A percentile compares a stretch with the other conserved stretches of the same genome.
phyloP scores from a whole-genome alignment of 2,113 vertebrate genomes.

The Riparia riparia region DNA sequence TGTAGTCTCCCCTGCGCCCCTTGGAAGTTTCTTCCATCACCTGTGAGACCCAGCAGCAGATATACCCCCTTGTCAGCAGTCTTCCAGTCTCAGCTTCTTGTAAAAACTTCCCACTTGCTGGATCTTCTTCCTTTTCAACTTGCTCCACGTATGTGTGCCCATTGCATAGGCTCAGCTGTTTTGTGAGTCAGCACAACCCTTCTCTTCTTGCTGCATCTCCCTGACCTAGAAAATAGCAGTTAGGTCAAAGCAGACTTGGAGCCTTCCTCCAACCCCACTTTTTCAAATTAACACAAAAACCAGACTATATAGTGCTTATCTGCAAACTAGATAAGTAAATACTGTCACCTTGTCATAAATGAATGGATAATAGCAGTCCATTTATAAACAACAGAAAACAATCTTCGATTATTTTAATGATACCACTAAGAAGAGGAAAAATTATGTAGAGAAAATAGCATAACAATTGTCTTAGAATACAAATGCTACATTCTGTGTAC shows the following conservation, averaged over 20 bases:
- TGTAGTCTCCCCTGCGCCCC: background rate
- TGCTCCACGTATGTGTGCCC: fast-evolving
- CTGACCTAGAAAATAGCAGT: constrained; percentile 2
- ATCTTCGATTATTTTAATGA: constrained; percentile 27
- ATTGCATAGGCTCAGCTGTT: background rate
- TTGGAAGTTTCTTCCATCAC: background rate
- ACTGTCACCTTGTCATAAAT: constrained; percentile 37
- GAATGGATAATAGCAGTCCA: constrained; percentile 33
- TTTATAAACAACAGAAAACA: constrained; percentile 54
- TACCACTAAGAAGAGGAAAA: background rate
- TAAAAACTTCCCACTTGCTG: background rate
- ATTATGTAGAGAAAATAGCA: background rate
- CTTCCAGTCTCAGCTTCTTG: background rate
- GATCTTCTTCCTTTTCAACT: background rate
- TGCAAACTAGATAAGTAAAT: constrained; percentile 27
- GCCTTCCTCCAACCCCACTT: background rate
- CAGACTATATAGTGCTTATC: background rate
- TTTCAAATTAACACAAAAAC: background rate
- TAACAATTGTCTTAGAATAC: background rate
- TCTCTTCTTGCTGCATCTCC: background rate
- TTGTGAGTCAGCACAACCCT: background rate
- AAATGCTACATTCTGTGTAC: background rate
- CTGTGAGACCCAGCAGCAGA: background rate
- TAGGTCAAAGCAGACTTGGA: background rate
- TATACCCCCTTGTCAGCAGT: background rate